Base-by-base conservation (phyloP, 2,888 invertebrate species). In the Napeogenes inachia region DNA sequence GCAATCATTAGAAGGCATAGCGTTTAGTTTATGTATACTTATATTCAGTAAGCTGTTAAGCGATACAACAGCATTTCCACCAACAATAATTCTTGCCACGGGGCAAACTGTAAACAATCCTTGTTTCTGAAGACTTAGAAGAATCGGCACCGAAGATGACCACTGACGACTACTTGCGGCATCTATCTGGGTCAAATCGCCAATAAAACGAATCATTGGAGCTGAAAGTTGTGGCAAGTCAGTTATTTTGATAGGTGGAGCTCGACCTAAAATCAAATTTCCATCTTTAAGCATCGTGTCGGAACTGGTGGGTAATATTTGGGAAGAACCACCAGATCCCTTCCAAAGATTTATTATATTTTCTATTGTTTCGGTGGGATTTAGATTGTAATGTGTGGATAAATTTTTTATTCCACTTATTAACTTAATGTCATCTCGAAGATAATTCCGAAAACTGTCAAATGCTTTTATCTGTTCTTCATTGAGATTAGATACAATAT, bases 1-100 rank as follows among this genome's bases (percentile, higher is more conserved):
- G 10, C 71, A 68, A 30, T 64, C 65, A 6, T 62, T 56, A 42
- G 68, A 45, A 32, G 69, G 53, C 54, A 73, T 64, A 47, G 70
- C 57, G 35, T 64, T 45, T 59, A 76, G 61, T 56, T 69, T 73
- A 64, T 71, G 71, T 57, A 74, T 71, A 56, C 74, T 74, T 55
- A 71, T 70, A 33, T 73, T 68, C 10, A 74, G 66, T 56, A 69
- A 70, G 45, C 70, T 70, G 50, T 75, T 73, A 63, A 75, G 68
- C 5, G 63, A 65, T 10, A 70, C 63, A 6, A 73, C 73, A 8
- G 71, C 67, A 45, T 63, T 66, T 0, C 73, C 74, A 45, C 56
- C 61, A 13, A 59, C 62, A 4, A 71, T 60, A 42, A 72, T 68
- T 30, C 61, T 71, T 0, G 70, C 69, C 3, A 70, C 68, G 13